Conservation (phyloP, 2,797 vertebrate genomes). For the Lindbergichthys nudifrons region DNA sequence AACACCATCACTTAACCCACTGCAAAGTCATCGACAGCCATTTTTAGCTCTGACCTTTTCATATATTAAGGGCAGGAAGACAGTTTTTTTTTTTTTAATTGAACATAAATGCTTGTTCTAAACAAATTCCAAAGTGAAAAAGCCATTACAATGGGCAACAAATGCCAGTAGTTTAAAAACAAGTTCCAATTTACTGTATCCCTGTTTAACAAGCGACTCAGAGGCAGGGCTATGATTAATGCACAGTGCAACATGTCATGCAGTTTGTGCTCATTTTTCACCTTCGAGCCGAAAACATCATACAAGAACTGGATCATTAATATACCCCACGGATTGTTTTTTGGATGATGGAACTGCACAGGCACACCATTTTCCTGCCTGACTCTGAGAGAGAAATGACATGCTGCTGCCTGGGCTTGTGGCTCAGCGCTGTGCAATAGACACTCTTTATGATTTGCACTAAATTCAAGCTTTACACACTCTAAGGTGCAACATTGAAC, state of each 20-base stretch:
- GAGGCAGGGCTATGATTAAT: constrained; percentile 38
- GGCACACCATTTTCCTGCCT: constrained; percentile 25
- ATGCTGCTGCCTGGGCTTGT: constrained; percentile 11
- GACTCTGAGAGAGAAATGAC: constrained; percentile 36
- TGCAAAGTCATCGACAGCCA: constrained; percentile 5
- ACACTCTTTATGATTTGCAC: neutral
- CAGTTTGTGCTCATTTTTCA: constrained; percentile 61
- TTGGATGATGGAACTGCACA: constrained; percentile 57
- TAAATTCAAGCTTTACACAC: neutral
- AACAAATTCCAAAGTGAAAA: neutral
- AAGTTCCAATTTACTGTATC: neutral
- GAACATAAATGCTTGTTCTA: neutral
- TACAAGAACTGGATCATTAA: constrained; percentile 55
- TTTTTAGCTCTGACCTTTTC: neutral
- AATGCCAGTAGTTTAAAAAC: constrained; percentile 5
- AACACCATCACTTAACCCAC: constrained; percentile 43
- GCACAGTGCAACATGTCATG: constrained; percentile 25
- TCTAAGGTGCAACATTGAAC: neutral
- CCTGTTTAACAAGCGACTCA: constrained; percentile 21
- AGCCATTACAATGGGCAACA: neutral
- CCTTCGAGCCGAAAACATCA: constrained; percentile 57
- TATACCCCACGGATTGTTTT: constrained; percentile 50
- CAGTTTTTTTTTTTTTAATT: neutral
- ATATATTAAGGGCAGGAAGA: neutral
- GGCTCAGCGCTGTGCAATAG: neutral